Evolutionary conservation across 2,888 invertebrate genomes (phyloP), one percentile per base, ranked within the genome.

Genomic region (Hypercompe scribonia): DNA sequence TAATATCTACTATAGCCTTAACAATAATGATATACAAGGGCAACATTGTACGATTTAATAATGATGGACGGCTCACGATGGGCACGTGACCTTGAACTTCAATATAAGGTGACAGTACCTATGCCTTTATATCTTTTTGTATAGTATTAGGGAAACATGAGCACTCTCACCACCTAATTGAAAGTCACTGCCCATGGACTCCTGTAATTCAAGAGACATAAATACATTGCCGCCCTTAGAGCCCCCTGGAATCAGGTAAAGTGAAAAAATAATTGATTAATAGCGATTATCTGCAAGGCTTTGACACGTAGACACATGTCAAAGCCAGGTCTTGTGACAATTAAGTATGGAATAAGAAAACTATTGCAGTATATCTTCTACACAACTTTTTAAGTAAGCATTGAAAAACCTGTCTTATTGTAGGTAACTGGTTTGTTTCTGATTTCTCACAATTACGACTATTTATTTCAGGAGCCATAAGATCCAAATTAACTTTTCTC

Each of bases 401-500:
- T 10, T 10, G 0, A n/a, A n/a, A n/a, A 24, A 54, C 11, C 54
- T n/a, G 11, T 7, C 10, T 50, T 54, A 54, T n/a, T 28, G n/a
- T 18, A 61, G 18, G 13, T 3, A 28, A 13, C 4, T 28, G 13
- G 0, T 58, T 61, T 18, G 4, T 31, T 15, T 4, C 31, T 5
- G 31, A 61, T 28, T 61, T 61, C 18, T 28, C 18, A 54, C 13
- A 54, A n/a, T n/a, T 7, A 54, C 54, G 11, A n/a, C 54, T 3
- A n/a, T 54, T 11, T 28, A 28, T 13, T 28, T 11, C 3, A 54
- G 11, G 15, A 28, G 31, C 18, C 2, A 61, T 61, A 61, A 18
- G 18, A 31, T 18, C 31, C 2, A 61, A 61, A 18, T 18, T 61
- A 31, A 31, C 31, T 61, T n/a, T n/a, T 15, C n/a, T 90, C 96